phyloP scores from a whole-genome alignment of 2,888 invertebrate species.

The Julus scanicus region DNA sequence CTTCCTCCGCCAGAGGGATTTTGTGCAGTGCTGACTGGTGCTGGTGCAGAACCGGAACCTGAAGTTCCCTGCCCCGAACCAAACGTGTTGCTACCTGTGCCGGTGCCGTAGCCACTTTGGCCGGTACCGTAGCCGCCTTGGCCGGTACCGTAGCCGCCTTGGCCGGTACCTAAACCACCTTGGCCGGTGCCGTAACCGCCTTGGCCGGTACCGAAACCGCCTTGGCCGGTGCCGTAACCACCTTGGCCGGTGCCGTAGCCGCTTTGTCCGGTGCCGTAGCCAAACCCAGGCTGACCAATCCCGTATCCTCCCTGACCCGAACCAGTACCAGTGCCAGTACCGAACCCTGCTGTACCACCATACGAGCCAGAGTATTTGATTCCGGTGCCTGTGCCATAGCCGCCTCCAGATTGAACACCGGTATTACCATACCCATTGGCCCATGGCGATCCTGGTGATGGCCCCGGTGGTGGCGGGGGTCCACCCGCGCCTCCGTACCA shows the following conservation, averaged over 20 bases:
- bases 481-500: slow-evolving; percentile 49
- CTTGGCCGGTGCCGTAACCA: slow-evolving; percentile 9
- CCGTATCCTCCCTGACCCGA: background rate
- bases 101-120: background rate
- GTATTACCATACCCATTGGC: slow-evolving; percentile 49
- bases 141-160: background rate
- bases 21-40: slow-evolving; percentile 54
- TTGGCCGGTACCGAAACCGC: background rate
- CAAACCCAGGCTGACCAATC: slow-evolving; percentile 14
- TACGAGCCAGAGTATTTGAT: background rate
- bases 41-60: slow-evolving; percentile 47
- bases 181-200: background rate
- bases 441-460: slow-evolving; percentile 44
- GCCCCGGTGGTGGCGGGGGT: background rate
- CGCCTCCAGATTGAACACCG: slow-evolving; percentile 19
- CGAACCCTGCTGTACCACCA: slow-evolving; percentile 20
- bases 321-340: slow-evolving; percentile 39
- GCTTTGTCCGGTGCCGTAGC: slow-evolving; percentile 30
- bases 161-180: slow-evolving; percentile 8
- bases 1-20: slow-evolving; percentile 21
- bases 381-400: slow-evolving; percentile 41
- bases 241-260: slow-evolving; percentile 27
- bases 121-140: slow-evolving; percentile 14
- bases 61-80: slow-evolving; percentile 18
- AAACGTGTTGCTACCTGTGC: slow-evolving; percentile 51